Evolutionary conservation across 2,113 vertebrate species (phyloP), one percentile per base, ranked within the genome.

Genomic region (Corythornis madagascariensis): DNA sequence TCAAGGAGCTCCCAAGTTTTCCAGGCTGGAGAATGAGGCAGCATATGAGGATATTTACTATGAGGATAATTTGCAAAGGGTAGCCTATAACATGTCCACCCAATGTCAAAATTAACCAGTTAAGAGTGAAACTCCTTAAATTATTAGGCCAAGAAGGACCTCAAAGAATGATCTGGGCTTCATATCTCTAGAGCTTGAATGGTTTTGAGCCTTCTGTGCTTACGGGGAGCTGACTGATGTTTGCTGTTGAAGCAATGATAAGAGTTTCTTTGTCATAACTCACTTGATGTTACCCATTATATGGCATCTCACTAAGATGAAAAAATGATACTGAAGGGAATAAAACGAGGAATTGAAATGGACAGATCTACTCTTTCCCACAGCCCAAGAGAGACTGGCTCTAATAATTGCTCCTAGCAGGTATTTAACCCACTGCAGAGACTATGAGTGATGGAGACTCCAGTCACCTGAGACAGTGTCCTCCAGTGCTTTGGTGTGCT

Each of bases 221-320:
- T 79, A 72, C 53, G 67, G 24, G 90, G 15, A 86, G 35, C 61
- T 38, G 16, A 69, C 60, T 2, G 4, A 56, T 75, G 43, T 83
- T 93, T 93, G 74, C 72, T 84, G 42, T 38, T 95, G 87, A 91
- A 89, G 47, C 22, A 80, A 43, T 45, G 35, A 24, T 31, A 83
- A 42, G 6, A 6, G 13, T 64, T 8, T 57, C 52, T n/a, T 57
- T 78, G 12, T 67, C 8, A 20, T 59, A 72, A 85, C 19, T 84
- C 7, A 15, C 4, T 24, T 29, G 16, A 33, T 69, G 21, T 72
- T 69, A 42, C n/a, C 18, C 22, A 25, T 60, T 84, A n/a, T 53
- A 13, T 65, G 22, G 69, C 21, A 18, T 77, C 21, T 83, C 38
- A 25, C 9, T 69, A 22, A 74, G 33, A 43, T 10, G 35, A 24